Percentiles rank a stretch among this genome's conserved stretches.
Evolutionary conservation across 1,140 invertebrate species (phyloP).

Genomic region (Nasonia longicornis): DNA sequence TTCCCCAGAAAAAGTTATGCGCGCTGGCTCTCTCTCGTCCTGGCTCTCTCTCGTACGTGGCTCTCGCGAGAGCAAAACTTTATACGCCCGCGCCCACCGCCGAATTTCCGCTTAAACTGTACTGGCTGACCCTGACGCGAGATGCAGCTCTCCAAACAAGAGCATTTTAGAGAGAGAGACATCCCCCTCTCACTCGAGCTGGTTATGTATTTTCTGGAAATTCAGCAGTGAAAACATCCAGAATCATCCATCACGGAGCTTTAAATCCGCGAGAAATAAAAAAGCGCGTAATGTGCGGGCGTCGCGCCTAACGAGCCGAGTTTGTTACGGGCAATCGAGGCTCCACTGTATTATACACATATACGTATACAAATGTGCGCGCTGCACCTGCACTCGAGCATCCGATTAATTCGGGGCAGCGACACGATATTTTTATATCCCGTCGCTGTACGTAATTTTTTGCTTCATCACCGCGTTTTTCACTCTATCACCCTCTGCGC

Average conservation of each 20-base stretch:
- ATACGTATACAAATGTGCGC: background rate
- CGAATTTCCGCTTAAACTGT: background rate
- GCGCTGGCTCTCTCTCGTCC: background rate
- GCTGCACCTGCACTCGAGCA: background rate
- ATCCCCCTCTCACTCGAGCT: background rate
- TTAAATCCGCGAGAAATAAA: background rate
- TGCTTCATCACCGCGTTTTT: background rate
- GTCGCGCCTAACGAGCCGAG: background rate
- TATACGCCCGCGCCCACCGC: background rate
- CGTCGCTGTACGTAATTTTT: background rate
- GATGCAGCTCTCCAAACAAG: constrained; percentile 25
- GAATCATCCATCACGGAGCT: no score
- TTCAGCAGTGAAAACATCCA: no score
- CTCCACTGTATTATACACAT: background rate
- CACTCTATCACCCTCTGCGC: no score
- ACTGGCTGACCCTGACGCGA: constrained; percentile 15
- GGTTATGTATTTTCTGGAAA: no score
- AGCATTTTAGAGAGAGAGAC: constrained; percentile 6
- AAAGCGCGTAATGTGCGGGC: background rate
- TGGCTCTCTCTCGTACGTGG: background rate
- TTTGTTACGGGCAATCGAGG: background rate
- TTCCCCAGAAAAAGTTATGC: no score
- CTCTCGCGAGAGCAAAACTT: constrained; percentile 19
- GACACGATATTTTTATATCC: background rate
- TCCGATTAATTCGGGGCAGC: background rate